phyloP scores from a whole-genome alignment of 1,140 invertebrate genomes.

The Platyscapa corneri region DNA sequence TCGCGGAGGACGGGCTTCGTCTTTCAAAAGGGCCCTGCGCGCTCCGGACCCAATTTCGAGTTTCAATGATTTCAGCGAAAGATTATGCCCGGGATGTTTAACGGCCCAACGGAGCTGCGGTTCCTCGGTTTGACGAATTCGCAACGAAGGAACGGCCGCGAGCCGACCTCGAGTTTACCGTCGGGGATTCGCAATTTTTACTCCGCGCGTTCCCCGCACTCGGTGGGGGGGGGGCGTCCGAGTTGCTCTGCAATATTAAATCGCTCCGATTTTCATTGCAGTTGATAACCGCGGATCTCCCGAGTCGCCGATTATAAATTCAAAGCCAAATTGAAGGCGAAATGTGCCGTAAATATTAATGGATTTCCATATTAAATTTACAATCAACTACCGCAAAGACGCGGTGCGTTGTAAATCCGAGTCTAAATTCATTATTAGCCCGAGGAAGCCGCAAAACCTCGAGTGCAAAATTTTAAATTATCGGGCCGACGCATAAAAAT shows the following conservation, averaged over 20 bases:
- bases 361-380: not conserved
- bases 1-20: not conserved
- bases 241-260: not conserved
- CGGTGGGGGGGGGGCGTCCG: too few relatives aligned
- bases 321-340: not conserved
- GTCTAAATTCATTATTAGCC: not conserved
- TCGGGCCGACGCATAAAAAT: not conserved
- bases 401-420: not conserved
- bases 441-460: not conserved
- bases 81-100: too few relatives aligned
- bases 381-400: not conserved
- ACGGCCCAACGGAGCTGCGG: too few relatives aligned
- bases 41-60: not conserved
- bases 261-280: not conserved
- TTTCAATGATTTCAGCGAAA: not conserved
- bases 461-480: not conserved
- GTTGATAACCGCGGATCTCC: not conserved
- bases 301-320: not conserved
- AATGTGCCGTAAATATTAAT: not conserved
- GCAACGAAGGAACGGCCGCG: too few relatives aligned
- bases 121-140: too few relatives aligned
- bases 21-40: not conserved
- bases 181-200: too few relatives aligned
- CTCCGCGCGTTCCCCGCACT: too few relatives aligned
- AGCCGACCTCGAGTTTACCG: too few relatives aligned